Evolutionary conservation across 2,888 invertebrate species (phyloP), one percentile per base, ranked within the genome.

Genomic region (Hydrotaea diabolus): DNA sequence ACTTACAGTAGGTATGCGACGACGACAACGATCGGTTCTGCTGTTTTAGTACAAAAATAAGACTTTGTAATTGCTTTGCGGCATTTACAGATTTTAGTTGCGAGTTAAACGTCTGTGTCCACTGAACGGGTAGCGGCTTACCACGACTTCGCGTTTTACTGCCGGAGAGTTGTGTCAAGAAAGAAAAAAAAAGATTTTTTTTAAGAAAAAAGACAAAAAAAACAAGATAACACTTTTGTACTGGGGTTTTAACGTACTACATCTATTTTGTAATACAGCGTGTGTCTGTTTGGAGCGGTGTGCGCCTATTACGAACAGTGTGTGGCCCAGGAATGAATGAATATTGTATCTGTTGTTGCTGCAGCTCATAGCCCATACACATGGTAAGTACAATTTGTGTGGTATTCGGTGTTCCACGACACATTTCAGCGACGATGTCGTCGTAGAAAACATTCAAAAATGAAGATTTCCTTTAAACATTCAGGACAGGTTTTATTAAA

Each of bases 41-140:
- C n/a, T 69, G 69, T 69, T 43, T 55, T 43, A 49, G 72, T 79
- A 81, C 64, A 43, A 71, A 59, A 75, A 74, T 9, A 69, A 78
- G 59, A 77, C 72, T 76, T 69, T 80, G 62, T 76, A 62, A 72
- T 71, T 73, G 46, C 53, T 74, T 85, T 80, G 74, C 71, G 55
- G 79, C 57, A 82, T 57, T 77, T 57, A 71, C 55, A 85, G 77
- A 85, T 76, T 85, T 85, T 71, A 85, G 85, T 85, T 80, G 82
- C 17, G 82, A 85, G 77, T 79, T 73, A 77, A 82, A 69, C 79
- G 77, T 82, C 74, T 73, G 76, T 43, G 69, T 73, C 59, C 59
- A 69, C 53, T 55, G 69, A 17, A 39, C 77, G 64, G 46, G 19
- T 49, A 66, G 43, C 78, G 84, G 84, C 75, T 75, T 49, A 26